phyloP scores from a whole-genome alignment of 2,113 vertebrate genomes.

The Abramis brama region DNA sequence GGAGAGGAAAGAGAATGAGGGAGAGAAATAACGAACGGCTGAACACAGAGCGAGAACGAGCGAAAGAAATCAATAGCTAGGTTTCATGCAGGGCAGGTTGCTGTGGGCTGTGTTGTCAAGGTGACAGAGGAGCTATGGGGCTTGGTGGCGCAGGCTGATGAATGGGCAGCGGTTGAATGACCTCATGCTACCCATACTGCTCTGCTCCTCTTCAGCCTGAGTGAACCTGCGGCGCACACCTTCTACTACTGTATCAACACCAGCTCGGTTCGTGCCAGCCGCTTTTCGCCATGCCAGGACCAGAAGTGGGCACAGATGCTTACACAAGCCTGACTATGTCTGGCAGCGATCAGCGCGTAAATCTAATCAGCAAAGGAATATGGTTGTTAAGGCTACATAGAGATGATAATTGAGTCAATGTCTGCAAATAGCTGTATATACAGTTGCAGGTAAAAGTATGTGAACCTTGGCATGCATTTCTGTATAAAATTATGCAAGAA shows the following conservation, averaged over 20 bases:
- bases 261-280: not conserved
- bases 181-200: constrained; percentile 52
- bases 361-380: constrained; percentile 30
- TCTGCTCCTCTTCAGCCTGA: constrained; percentile 37
- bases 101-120: constrained; percentile 84
- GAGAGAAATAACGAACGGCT: constrained; percentile 46
- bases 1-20: constrained; percentile 48
- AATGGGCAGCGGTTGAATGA: constrained; percentile 68
- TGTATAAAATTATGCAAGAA: not conserved
- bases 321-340: constrained; percentile 33
- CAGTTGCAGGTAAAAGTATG: not conserved
- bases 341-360: not conserved
- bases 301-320: constrained; percentile 39
- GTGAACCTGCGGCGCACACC: constrained; percentile 17
- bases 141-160: constrained; percentile 81
- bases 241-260: constrained; percentile 28
- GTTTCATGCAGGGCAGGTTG: constrained; percentile 85
- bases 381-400: constrained; percentile 5
- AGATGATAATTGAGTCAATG: not conserved
- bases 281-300: constrained; percentile 21
- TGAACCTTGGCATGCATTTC: not conserved
- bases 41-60: constrained; percentile 37
- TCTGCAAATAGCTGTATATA: not conserved
- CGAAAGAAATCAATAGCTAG: constrained; percentile 71
- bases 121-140: constrained; percentile 90